phyloP scores from a whole-genome alignment of 1,140 invertebrate genomes.

The Trachymyrmex cornetzi region DNA sequence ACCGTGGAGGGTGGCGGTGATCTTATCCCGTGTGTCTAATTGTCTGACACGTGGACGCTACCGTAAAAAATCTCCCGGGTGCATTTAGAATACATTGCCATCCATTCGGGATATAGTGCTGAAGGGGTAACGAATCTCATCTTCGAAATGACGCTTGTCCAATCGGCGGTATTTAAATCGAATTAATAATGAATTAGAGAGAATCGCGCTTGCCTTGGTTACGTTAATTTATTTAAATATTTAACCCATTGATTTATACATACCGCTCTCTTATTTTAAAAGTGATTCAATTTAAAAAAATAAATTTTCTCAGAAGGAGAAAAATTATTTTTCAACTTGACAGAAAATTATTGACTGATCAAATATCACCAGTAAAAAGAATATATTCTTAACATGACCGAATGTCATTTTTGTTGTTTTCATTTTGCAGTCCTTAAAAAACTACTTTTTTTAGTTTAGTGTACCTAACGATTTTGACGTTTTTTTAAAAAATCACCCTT shows the following conservation, averaged over 20 bases:
- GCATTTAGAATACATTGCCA: constrained; percentile 81
- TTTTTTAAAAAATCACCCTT: no score
- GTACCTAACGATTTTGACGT: no score
- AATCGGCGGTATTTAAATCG: constrained; percentile 82
- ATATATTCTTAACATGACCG: no score
- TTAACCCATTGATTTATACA: background rate
- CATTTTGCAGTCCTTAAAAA: no score
- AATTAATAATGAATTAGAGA: constrained; percentile 73
- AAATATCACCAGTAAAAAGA: no score
- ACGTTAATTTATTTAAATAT: constrained; percentile 50
- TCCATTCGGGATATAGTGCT: constrained; percentile 71
- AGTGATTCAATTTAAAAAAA: no score
- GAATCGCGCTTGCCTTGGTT: background rate
- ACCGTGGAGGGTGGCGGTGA: constrained; percentile 57
- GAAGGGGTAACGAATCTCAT: constrained; percentile 65
- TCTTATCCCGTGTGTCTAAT: constrained; percentile 77
- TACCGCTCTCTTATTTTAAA: background rate
- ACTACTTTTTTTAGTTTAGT: no score
- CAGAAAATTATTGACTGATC: no score
- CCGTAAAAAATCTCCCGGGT: constrained; percentile 80
- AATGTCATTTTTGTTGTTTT: no score
- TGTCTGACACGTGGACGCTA: constrained; percentile 77
- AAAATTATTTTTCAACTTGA: no score
- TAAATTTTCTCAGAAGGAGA: no score
- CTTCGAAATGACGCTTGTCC: constrained; percentile 79